phyloP scores from a whole-genome alignment of 1,140 invertebrate genomes.

The Aphis craccivora region DNA sequence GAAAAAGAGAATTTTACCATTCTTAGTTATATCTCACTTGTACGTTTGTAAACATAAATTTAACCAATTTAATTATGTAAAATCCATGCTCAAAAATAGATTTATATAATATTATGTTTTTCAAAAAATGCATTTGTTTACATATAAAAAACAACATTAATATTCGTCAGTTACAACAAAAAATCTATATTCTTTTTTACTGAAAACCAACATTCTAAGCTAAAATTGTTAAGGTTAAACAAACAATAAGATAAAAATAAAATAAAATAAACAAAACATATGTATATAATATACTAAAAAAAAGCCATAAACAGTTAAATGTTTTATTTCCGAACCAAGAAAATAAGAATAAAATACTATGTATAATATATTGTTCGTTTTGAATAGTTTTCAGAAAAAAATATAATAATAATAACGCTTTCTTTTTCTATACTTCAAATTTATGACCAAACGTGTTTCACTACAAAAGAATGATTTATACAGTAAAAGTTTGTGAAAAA shows the following conservation, averaged over 20 bases:
- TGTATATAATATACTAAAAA: background rate
- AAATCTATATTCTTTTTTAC: background rate
- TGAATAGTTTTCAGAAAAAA: conserved; percentile 15
- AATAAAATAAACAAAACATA: conserved; percentile 22
- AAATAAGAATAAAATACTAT: conserved; percentile 4
- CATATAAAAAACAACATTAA: background rate
- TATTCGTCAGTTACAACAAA: background rate
- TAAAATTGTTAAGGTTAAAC: background rate
- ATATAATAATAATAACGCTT: background rate
- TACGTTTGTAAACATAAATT: background rate
- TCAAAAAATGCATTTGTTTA: background rate
- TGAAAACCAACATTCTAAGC: background rate
- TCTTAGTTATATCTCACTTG: background rate
- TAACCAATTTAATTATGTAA: background rate
- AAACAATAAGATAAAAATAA: background rate
- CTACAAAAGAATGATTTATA: background rate
- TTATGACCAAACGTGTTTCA: background rate
- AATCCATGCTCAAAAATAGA: background rate
- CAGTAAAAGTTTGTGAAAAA: background rate
- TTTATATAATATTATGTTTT: conserved; percentile 4
- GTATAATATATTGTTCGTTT: conserved; percentile 13
- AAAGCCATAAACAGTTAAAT: background rate
- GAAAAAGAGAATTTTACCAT: background rate
- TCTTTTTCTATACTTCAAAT: conserved; percentile 6
- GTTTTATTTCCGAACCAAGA: conserved; percentile 7